Evolutionary conservation across 2,888 invertebrate species (phyloP).

Genomic region (Thereva nobilitata): DNA sequence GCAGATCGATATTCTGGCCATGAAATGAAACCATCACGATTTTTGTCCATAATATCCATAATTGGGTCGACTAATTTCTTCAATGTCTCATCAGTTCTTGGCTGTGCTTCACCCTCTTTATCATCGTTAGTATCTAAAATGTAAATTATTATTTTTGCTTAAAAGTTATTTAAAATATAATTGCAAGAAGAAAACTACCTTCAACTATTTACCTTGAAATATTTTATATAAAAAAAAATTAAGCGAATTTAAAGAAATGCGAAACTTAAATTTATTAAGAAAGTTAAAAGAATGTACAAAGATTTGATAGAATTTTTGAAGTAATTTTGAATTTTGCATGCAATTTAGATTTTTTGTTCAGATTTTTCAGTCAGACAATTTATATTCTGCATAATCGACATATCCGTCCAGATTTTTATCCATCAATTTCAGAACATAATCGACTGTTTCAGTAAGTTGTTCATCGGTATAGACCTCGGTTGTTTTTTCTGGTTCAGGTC

Average conservation of each 20-base stretch:
- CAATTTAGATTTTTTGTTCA: too few species aligned
- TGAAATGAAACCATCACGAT: conserved; percentile 66
- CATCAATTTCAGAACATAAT: conserved; percentile 67
- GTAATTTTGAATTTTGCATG: too few species aligned
- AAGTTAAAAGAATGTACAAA: too few species aligned
- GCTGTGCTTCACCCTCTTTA: conserved; percentile 18
- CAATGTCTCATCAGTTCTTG: conserved; percentile 45
- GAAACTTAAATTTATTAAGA: too few species aligned
- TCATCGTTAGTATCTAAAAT: conserved; percentile 5
- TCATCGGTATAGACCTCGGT: conserved; percentile 60
- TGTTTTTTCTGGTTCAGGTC: too few species aligned
- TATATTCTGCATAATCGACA: conserved; percentile 69
- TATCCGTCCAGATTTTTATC: conserved; percentile 77
- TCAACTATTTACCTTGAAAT: too few species aligned
- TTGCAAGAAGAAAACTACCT: too few species aligned
- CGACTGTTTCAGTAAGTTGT: conserved; percentile 62
- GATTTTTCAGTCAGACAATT: conserved; percentile 27
- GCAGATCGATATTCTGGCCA: conserved; percentile 54
- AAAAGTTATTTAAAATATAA: too few species aligned
- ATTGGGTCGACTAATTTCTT: conserved; percentile 59
- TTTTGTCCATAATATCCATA: conserved; percentile 61
- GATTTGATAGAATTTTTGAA: too few species aligned
- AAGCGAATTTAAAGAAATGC: too few species aligned
- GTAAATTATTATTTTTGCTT: too few species aligned
- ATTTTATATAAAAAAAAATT: too few species aligned